Percentiles rank a stretch among this genome's conserved stretches.
Evolutionary conservation across 1,140 invertebrate genomes (phyloP).

Genomic region (Drosophila jambulina): DNA sequence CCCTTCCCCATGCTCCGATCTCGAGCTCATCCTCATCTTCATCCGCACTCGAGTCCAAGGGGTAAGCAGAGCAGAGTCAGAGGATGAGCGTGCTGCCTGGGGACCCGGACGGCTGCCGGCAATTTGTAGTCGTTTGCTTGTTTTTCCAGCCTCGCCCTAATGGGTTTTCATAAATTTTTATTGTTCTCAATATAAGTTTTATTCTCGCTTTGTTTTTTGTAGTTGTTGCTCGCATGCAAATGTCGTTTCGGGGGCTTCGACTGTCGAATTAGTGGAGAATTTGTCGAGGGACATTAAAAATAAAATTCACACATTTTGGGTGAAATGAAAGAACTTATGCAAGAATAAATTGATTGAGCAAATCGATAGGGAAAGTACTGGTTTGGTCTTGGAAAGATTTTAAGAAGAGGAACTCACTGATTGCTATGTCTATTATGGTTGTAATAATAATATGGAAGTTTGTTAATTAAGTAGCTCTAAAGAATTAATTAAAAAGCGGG

Average conservation of each 20-base stretch:
- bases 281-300: slow-evolving; percentile 25
- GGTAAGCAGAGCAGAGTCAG: slow-evolving; percentile 24
- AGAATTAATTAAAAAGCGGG: neutral
- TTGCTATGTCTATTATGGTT: neutral
- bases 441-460: neutral
- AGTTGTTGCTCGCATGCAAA: slow-evolving; percentile 57
- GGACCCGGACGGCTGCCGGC: slow-evolving; percentile 57
- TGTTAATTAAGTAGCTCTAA: neutral
- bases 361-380: neutral
- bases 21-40: slow-evolving; percentile 12
- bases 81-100: slow-evolving; percentile 22
- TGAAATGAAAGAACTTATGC: neutral
- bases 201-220: slow-evolving; percentile 36
- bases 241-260: slow-evolving; percentile 38
- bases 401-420: neutral
- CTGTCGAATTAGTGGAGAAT: slow-evolving; percentile 49
- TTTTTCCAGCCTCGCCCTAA: slow-evolving; percentile 76
- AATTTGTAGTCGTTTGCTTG: slow-evolving; percentile 79
- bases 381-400: neutral
- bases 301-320: slow-evolving; percentile 14
- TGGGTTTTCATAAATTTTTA: slow-evolving; percentile 81
- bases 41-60: slow-evolving; percentile 34
- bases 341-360: neutral
- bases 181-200: slow-evolving; percentile 78
- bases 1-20: slow-evolving; percentile 31